Conservation (phyloP, 2,797 vertebrate genomes). For the Coluber constrictor region DNA sequence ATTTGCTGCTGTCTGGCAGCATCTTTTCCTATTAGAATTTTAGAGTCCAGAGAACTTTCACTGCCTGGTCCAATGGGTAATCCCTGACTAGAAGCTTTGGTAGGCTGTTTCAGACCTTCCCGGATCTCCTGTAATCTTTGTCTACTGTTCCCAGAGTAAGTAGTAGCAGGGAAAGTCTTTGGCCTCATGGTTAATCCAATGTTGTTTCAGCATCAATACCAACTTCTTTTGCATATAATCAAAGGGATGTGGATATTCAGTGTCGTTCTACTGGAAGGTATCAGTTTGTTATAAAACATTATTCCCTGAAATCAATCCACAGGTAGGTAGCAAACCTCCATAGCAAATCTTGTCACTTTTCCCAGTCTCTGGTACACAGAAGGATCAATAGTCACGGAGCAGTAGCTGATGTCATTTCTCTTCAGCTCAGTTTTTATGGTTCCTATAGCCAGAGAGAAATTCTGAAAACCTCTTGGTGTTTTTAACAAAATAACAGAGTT, state of each 20-base stretch:
- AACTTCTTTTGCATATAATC: constrained; percentile 55
- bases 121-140: constrained; percentile 96
- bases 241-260: constrained; percentile 49
- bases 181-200: constrained; percentile 89
- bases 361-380: not conserved
- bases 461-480: constrained; percentile 62
- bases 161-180: constrained; percentile 96
- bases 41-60: constrained; percentile 74
- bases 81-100: constrained; percentile 86
- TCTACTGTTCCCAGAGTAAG: constrained; percentile 95
- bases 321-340: constrained; percentile 36
- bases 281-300: constrained; percentile 68
- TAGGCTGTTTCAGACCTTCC: constrained; percentile 94
- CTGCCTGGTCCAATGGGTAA: constrained; percentile 75
- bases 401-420: constrained; percentile 47
- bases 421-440: constrained; percentile 63
- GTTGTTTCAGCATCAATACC: constrained; percentile 76
- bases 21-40: constrained; percentile 72
- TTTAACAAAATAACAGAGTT: constrained; percentile 3
- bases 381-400: not conserved
- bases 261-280: constrained; percentile 41
- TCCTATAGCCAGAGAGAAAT: constrained; percentile 54
- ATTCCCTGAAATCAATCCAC: constrained; percentile 57
- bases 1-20: constrained; percentile 79
- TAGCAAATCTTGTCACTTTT: not conserved